Base-by-base conservation (phyloP, 1,140 invertebrate genomes). In the Megalopta genalis region DNA sequence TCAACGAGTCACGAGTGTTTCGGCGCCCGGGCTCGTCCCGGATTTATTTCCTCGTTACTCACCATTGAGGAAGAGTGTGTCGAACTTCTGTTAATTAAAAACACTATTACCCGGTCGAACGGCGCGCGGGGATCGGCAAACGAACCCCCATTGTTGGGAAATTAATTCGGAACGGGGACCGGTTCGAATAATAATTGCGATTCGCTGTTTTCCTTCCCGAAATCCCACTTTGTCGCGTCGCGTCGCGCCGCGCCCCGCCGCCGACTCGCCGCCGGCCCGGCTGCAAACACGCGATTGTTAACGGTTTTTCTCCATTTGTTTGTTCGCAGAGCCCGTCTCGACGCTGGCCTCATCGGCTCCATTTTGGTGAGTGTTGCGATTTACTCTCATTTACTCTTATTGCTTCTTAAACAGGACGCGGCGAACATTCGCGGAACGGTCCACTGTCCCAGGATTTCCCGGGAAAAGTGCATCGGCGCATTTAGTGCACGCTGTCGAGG, bases 331-430 rank as follows among this genome's bases (percentile, higher is more conserved):
- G 21, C 12, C 23, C 0, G 42, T 14, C 5, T 37, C 42, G 14
- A 46, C 49, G 23, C 39, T n/a, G 25, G 21, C 27, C 39, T 18
- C 39, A n/a, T n/a, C 18, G 49, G 8, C 39, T 42, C 12, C 6
- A n/a, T 68, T 59, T 46, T 23, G 73, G 73, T 76, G 52, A 76
- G 73, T 76, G 23, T 8, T n/a, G 14, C 6, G 14, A 5, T 6
- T 52, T 46, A 46, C 9, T 46, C 2, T 46, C 14, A 8, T 10
- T 9, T 42, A 2, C 2, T 46, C 2, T 14, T 1, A 2, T 10
- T 46, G 10, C 14, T 46, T 46, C 42, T 52, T 52, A 52, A 52
- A 52, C 49, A 18, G 14, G 14, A 52, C 16, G 16, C 49, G 14
- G 4, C 49, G 0, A 32, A 32, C 32, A 32, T 32, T 32, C 4